Percentiles rank a stretch among this genome's conserved stretches.
Evolutionary conservation across 2,113 vertebrate genomes (phyloP).

Genomic region (Bubo blakistoni): DNA sequence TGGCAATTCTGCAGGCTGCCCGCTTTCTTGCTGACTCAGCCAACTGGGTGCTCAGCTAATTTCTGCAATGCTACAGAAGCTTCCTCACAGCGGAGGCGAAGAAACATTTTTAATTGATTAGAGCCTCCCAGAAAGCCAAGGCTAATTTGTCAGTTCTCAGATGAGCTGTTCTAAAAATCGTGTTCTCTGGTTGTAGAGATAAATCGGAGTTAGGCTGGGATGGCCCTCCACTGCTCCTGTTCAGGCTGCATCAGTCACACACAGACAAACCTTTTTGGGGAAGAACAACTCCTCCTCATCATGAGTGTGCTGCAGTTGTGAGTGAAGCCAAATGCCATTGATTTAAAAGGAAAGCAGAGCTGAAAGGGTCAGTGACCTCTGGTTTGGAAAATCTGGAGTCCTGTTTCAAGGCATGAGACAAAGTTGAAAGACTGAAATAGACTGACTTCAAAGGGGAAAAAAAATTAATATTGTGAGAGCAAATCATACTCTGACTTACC

Average conservation of each 20-base stretch:
- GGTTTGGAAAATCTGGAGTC: background rate
- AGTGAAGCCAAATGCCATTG: background rate
- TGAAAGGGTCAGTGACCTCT: slow-evolving; percentile 10
- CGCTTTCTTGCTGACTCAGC: background rate
- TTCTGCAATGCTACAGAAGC: background rate
- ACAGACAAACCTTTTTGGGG: background rate
- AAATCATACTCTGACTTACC: background rate
- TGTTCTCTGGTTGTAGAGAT: background rate
- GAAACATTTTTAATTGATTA: slow-evolving; percentile 23
- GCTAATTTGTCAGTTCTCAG: slow-evolving; percentile 3
- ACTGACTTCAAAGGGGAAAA: background rate
- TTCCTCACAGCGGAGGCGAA: background rate
- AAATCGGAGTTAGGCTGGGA: background rate
- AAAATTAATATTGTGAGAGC: background rate
- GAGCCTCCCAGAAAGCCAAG: slow-evolving; percentile 4
- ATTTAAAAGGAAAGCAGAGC: slow-evolving; percentile 6
- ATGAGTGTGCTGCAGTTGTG: background rate
- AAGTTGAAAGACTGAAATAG: background rate
- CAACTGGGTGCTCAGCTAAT: background rate
- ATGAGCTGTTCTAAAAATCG: background rate
- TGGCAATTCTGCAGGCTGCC: accelerated
- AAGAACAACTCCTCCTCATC: background rate
- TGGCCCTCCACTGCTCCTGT: background rate
- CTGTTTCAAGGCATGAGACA: background rate
- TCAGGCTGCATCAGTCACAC: background rate